Evolutionary conservation across 2,797 vertebrate species (phyloP).

Genomic region (Tympanoctomys barrerae): DNA sequence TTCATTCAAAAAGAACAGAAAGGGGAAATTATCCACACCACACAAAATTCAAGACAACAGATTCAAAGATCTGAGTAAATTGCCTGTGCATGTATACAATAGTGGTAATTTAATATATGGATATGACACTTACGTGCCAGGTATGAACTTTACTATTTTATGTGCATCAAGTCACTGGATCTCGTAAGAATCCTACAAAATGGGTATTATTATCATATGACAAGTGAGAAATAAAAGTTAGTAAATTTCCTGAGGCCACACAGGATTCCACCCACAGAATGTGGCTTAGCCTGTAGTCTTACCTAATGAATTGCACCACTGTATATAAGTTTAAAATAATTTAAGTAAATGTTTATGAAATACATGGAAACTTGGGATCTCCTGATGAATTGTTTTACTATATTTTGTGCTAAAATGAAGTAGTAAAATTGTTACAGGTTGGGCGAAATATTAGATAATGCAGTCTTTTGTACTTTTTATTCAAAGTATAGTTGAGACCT

Average conservation of each 20-base stretch:
- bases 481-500: not conserved
- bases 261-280: not conserved
- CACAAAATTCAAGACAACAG: not conserved
- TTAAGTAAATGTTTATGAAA: not conserved
- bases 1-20: not conserved
- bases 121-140: not conserved
- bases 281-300: not conserved
- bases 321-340: not conserved
- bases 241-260: not conserved
- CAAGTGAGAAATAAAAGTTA: not conserved
- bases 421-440: not conserved
- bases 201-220: not conserved
- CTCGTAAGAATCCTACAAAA: not conserved
- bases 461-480: slow-evolving; percentile 7
- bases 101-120: not conserved
- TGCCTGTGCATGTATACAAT: not conserved
- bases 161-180: not conserved
- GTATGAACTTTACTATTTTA: not conserved
- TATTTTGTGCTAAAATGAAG: not conserved
- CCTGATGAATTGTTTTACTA: not conserved
- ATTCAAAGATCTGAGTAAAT: not conserved
- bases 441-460: not conserved
- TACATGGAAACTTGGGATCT: not conserved
- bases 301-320: not conserved
- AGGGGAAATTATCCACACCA: not conserved